These are phyloP conservation scores for Caretta caretta DNA, from an alignment of 2,113 vertebrate genomes.

Conservation along the genomic window DNA sequence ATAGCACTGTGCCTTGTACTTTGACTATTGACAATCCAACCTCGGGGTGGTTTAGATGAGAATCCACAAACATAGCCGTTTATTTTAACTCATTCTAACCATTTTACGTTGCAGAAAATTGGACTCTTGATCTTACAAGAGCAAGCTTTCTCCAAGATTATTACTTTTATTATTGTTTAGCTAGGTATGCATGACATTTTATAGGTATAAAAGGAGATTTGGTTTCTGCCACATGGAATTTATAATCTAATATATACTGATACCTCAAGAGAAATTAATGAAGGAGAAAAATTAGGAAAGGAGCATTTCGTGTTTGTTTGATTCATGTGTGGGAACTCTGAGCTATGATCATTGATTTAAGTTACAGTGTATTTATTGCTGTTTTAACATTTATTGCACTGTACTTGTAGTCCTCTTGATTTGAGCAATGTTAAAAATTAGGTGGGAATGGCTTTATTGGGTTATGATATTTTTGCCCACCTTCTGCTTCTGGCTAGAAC, in stretches of 20 bases:
- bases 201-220: background rate
- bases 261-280: background rate
- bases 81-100: background rate
- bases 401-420: background rate
- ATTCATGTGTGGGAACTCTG: background rate
- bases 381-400: background rate
- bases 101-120: background rate
- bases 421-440: background rate
- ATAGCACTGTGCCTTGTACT: background rate
- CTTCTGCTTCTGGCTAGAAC: background rate
- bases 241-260: slow-evolving; percentile 1
- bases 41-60: background rate
- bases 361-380: background rate
- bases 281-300: slow-evolving; percentile 1
- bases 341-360: background rate
- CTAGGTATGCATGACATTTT: slow-evolving; percentile 3
- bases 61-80: background rate
- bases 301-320: background rate
- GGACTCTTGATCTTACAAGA: background rate
- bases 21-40: background rate
- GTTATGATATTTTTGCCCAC: background rate
- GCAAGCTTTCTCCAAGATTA: background rate
- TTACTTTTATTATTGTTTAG: background rate
- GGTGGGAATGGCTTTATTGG: background rate
- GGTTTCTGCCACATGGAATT: slow-evolving; percentile 14